Percentiles rank a stretch among this genome's conserved stretches.
These are phyloP conservation scores for Parochlus steinenii DNA, from an alignment of 2,888 invertebrate species.

Conservation along the genomic window DNA sequence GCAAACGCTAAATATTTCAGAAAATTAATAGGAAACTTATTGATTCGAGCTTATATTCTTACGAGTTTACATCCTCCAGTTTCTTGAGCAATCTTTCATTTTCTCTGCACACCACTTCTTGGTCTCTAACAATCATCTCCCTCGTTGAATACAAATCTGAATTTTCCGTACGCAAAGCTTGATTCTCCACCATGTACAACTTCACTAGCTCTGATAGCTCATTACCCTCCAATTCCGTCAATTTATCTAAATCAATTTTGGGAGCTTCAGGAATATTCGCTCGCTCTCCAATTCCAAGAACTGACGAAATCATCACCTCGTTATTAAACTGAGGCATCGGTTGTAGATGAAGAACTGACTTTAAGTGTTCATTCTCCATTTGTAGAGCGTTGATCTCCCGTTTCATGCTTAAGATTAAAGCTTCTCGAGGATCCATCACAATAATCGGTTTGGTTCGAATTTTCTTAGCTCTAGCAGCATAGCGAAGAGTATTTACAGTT, in stretches of 20 bases:
- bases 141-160: constrained; percentile 63
- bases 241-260: constrained; percentile 50
- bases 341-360: constrained; percentile 51
- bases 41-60: too few species aligned
- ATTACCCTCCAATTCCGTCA: constrained; percentile 55
- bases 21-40: constrained; percentile 14
- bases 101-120: constrained; percentile 76
- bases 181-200: constrained; percentile 70
- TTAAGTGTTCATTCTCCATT: constrained; percentile 75
- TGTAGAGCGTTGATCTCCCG: constrained; percentile 71
- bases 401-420: constrained; percentile 74
- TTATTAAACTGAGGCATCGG: not conserved
- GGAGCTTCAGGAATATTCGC: too few species aligned
- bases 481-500: constrained; percentile 79
- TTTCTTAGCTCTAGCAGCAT: constrained; percentile 82
- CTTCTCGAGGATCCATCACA: constrained; percentile 89
- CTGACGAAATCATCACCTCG: not conserved
- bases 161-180: constrained; percentile 66
- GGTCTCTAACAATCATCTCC: constrained; percentile 70
- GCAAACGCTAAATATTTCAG: constrained; percentile 43
- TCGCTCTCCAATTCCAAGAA: not conserved
- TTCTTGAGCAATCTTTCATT: constrained; percentile 78
- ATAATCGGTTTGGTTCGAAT: constrained; percentile 86
- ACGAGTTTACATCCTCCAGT: constrained; percentile 77
- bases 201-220: constrained; percentile 72